These are phyloP conservation scores for Pegea sp. DNA, from an alignment of 23 tunicate species.

Conservation along the genomic window DNA sequence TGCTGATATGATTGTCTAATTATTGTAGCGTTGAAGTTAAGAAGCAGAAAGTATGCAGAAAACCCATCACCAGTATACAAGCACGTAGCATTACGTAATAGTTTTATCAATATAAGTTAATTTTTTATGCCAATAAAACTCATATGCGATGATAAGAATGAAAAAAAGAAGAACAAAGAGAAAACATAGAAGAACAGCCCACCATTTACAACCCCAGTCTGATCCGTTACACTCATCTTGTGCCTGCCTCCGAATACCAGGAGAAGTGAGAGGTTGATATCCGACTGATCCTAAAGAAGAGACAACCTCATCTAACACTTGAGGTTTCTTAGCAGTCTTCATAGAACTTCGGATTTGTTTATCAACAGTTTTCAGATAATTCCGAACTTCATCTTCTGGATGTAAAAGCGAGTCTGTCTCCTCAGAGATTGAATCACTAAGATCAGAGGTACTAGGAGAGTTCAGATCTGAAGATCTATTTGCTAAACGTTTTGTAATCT, in stretches of 20 bases:
- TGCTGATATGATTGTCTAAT: too few relatives aligned
- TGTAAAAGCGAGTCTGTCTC: too few relatives aligned
- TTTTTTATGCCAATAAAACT: constrained; percentile 2
- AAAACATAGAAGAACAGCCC: constrained; percentile 41
- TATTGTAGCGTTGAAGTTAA: too few relatives aligned
- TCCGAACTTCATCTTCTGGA: too few relatives aligned
- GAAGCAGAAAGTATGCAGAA: too few relatives aligned
- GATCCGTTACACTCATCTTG: constrained; percentile 51
- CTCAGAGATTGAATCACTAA: neutral
- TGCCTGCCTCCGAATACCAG: constrained; percentile 4
- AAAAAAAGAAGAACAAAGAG: constrained; percentile 16
- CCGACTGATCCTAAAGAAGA: constrained; percentile 65
- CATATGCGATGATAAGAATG: constrained; percentile 5
- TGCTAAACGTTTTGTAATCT: constrained; percentile 24
- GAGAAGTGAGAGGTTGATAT: constrained; percentile 41
- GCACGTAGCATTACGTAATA: too few relatives aligned
- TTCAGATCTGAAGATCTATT: constrained; percentile 8
- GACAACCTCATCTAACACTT: constrained; percentile 61
- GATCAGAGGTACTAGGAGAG: neutral
- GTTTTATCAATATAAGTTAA: neutral
- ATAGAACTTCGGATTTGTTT: neutral
- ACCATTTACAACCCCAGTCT: constrained; percentile 71
- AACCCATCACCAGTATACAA: too few relatives aligned
- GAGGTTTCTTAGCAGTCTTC: constrained; percentile 1
- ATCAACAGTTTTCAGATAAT: too few relatives aligned